phyloP scores from a whole-genome alignment of 2,797 vertebrate genomes.

The Phalloptychus januarius region DNA sequence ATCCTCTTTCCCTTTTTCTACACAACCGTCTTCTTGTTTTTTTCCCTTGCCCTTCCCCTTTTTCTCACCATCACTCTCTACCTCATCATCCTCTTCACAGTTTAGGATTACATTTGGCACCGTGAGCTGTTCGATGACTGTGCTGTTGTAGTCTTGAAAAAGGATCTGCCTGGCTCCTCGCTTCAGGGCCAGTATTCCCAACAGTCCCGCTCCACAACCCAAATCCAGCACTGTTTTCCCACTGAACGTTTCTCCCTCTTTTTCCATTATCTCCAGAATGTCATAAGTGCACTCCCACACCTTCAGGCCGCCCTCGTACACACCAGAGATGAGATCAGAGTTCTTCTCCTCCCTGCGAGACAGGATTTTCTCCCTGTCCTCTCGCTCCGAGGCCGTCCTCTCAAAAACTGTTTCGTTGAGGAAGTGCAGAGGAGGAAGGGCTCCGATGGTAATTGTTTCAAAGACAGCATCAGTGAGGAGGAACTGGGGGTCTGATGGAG shows the following conservation, averaged over 20 bases:
- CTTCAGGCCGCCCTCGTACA: constrained; percentile 97
- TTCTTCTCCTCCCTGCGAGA: constrained; percentile 80
- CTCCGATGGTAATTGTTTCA: constrained; percentile 77
- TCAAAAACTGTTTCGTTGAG: constrained; percentile 84
- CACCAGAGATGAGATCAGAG: constrained; percentile 92
- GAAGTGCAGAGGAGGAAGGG: constrained; percentile 78
- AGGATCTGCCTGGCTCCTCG: constrained; percentile 85
- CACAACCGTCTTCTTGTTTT: constrained; percentile 2
- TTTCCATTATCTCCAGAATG: constrained; percentile 85
- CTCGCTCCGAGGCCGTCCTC: constrained; percentile 72
- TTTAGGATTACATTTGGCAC: constrained; percentile 88
- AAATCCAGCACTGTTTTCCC: constrained; percentile 89
- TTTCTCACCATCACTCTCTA: constrained; percentile 52
- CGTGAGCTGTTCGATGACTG: constrained; percentile 92
- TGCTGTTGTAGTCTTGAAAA: constrained; percentile 96
- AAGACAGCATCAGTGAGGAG: constrained; percentile 69
- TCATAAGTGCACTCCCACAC: constrained; percentile 99
- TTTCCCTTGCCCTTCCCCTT: constrained; percentile 44
- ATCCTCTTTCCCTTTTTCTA: constrained; percentile 33
- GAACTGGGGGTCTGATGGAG: constrained; percentile 52
- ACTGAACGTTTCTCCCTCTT: constrained; percentile 79
- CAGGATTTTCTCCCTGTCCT: constrained; percentile 83
- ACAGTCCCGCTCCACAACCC: constrained; percentile 92
- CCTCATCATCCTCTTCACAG: constrained; percentile 62
- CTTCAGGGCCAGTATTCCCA: constrained; percentile 88